Conservation (phyloP, 2,113 vertebrate species). For the Elephas maximus region DNA sequence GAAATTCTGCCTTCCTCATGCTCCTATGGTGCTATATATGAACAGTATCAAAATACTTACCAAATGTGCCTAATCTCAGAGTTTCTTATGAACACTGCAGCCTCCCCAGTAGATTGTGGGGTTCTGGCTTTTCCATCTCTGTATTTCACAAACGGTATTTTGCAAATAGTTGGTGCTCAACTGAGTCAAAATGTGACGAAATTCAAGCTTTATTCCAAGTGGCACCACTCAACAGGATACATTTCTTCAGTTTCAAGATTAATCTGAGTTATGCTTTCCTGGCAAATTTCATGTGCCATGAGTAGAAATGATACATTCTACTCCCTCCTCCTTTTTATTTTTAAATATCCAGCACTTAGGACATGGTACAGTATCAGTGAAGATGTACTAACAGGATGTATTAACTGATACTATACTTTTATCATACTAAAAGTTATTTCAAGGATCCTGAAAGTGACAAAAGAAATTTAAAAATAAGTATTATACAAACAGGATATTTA, state of each 20-base stretch:
- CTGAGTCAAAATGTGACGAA: not conserved
- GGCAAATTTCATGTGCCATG: slow-evolving; percentile 8
- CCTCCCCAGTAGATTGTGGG: not conserved
- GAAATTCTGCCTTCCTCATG: not conserved
- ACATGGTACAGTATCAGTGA: not conserved
- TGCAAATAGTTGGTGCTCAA: not conserved
- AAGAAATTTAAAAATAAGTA: slow-evolving; percentile 13
- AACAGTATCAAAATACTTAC: not conserved
- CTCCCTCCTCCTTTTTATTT: not conserved
- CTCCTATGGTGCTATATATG: not conserved
- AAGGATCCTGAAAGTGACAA: not conserved
- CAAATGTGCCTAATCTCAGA: not conserved
- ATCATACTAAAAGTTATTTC: not conserved
- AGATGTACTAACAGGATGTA: not conserved
- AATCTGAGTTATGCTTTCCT: not conserved
- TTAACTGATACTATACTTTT: not conserved
- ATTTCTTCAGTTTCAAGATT: slow-evolving; percentile 54
- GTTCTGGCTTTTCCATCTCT: not conserved
- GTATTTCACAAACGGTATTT: not conserved
- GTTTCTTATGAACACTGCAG: not conserved
- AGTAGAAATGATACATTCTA: slow-evolving; percentile 50
- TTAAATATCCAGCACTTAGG: slow-evolving; percentile 10
- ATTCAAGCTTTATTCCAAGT: not conserved
- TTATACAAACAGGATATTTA: not conserved
- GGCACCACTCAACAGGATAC: not conserved